Evolutionary conservation across 2,797 vertebrate species (phyloP).

Genomic region (Liparis tanakae): DNA sequence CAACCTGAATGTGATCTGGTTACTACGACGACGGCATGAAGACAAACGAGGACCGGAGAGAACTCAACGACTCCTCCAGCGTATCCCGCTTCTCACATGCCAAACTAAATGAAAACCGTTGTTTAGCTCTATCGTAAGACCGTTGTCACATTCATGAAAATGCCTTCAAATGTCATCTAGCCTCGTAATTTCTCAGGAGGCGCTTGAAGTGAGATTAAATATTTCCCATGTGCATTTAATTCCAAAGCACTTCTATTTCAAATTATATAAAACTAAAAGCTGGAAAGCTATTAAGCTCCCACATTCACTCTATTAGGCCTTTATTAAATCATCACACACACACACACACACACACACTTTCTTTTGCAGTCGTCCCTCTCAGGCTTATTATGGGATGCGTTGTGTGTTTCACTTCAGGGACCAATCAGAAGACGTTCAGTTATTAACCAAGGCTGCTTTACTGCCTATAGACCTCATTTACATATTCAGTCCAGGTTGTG

Average conservation of each 20-base stretch:
- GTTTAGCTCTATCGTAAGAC: background rate
- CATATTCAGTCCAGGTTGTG: background rate
- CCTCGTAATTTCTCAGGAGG: slow-evolving; percentile 14
- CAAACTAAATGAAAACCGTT: background rate
- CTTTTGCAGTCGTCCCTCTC: slow-evolving; percentile 20
- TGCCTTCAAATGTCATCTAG: slow-evolving; percentile 7
- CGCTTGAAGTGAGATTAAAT: slow-evolving; percentile 32
- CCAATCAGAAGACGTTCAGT: slow-evolving; percentile 15
- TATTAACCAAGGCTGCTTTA: background rate
- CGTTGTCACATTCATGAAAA: slow-evolving; percentile 3
- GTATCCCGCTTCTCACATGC: background rate
- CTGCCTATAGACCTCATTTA: background rate
- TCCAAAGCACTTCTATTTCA: slow-evolving; percentile 50
- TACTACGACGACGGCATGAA: slow-evolving; percentile 68
- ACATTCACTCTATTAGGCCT: slow-evolving; percentile 62
- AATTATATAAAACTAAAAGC: slow-evolving; percentile 55
- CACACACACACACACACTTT: too few relatives aligned
- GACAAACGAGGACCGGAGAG: slow-evolving; percentile 62
- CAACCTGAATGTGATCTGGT: slow-evolving; percentile 77
- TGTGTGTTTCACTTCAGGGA: slow-evolving; percentile 25
- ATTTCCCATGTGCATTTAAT: slow-evolving; percentile 32
- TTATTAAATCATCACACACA: too few relatives aligned
- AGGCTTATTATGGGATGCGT: background rate
- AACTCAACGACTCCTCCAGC: too few relatives aligned
- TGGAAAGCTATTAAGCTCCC: slow-evolving; percentile 58